Conservation (phyloP, 2,113 vertebrate species). For the Mobula hypostoma region DNA sequence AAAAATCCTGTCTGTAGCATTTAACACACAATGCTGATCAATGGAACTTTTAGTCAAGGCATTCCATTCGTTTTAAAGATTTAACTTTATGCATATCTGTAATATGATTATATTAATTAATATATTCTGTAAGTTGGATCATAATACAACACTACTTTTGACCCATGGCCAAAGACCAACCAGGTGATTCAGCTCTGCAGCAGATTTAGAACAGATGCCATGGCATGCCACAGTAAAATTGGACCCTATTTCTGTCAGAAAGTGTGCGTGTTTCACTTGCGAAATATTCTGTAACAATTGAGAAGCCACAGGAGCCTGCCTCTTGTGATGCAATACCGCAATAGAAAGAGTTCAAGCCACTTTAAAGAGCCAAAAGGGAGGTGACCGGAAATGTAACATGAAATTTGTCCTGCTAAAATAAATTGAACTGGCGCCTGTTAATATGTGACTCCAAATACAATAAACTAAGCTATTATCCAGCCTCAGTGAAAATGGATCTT, state of each 20-base stretch:
- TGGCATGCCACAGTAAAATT: not conserved
- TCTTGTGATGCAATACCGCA: conserved; percentile 20
- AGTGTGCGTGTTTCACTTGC: not conserved
- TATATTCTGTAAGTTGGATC: not conserved
- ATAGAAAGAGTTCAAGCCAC: not conserved
- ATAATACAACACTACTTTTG: not conserved
- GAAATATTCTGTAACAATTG: conserved; percentile 5
- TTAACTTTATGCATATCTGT: not conserved
- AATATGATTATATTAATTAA: not conserved
- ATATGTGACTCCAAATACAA: conserved; percentile 31
- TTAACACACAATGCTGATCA: too few relatives aligned
- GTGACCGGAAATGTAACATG: conserved; percentile 36
- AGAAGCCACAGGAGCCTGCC: conserved; percentile 8
- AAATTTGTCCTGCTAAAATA: conserved; percentile 35
- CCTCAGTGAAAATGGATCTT: not conserved
- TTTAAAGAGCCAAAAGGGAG: conserved; percentile 30
- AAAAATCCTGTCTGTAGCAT: too few relatives aligned
- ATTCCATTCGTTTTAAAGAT: not conserved
- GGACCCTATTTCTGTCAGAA: conserved; percentile 3
- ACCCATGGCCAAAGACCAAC: not conserved
- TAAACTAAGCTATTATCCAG: conserved; percentile 4
- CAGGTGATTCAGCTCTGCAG: not conserved
- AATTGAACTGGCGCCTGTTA: conserved; percentile 33
- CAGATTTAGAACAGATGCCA: conserved; percentile 22
- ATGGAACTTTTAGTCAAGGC: too few relatives aligned